Evolutionary conservation across 2,113 vertebrate genomes (phyloP).

Genomic region (Riparia riparia): DNA sequence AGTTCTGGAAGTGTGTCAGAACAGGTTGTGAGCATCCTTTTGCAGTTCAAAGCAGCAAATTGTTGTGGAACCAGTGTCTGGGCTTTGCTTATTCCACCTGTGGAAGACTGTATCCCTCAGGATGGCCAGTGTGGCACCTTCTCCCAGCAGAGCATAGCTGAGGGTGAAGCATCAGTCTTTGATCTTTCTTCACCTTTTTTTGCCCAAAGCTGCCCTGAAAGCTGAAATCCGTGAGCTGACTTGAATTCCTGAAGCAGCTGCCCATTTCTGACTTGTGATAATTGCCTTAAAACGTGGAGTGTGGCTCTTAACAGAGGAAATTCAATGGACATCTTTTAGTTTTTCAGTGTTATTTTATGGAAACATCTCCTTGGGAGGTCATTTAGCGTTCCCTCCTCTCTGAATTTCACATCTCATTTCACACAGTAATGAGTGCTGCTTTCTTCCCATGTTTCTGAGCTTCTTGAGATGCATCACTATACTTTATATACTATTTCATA

Average conservation of each 20-base stretch:
- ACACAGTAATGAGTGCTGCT: not conserved
- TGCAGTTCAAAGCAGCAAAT: not conserved
- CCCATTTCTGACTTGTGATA: not conserved
- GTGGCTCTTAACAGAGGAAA: not conserved
- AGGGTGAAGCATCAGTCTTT: not conserved
- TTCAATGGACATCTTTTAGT: not conserved
- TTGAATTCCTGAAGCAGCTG: not conserved
- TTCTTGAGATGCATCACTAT: not conserved
- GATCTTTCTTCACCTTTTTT: not conserved
- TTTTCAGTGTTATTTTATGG: not conserved
- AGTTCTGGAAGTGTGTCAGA: not conserved
- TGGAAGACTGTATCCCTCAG: not conserved
- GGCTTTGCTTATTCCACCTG: not conserved
- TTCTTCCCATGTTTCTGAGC: not conserved
- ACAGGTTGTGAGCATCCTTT: not conserved
- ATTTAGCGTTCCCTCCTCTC: not conserved
- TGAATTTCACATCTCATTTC: not conserved
- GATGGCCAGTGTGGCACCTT: not conserved
- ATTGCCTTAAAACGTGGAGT: not conserved
- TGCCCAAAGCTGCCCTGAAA: not conserved
- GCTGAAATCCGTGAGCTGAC: not conserved
- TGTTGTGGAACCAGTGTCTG: not conserved
- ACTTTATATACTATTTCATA: not conserved
- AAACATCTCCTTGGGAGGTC: not conserved
- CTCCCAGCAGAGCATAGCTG: not conserved